Percentiles rank a stretch among this genome's conserved stretches.
These are phyloP conservation scores for Caenorhabditis angaria DNA, from an alignment of 2,888 invertebrate genomes.

Conservation along the genomic window DNA sequence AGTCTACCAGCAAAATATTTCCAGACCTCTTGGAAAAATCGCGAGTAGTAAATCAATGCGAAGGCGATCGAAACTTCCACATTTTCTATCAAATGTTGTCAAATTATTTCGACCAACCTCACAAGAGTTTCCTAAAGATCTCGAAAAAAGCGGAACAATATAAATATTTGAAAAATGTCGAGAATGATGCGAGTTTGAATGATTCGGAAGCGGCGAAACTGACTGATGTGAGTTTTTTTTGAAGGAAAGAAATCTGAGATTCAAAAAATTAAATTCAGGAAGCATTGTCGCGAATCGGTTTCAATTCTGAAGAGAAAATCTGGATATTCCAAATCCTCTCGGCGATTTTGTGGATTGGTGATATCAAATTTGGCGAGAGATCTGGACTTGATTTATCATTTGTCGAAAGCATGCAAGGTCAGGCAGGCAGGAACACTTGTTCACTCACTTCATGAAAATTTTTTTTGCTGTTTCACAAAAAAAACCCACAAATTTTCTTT, in stretches of 20 bases:
- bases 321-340: conserved; percentile 60
- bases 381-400: conserved; percentile 65
- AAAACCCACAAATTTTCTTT: background rate
- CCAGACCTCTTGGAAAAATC: conserved; percentile 74
- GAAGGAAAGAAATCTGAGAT: background rate
- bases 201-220: conserved; percentile 27
- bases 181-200: conserved; percentile 27
- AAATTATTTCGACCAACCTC: conserved; percentile 44
- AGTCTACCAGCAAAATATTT: too few relatives aligned
- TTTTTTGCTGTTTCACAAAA: background rate
- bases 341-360: conserved; percentile 66
- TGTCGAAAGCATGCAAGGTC: conserved; percentile 61
- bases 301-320: conserved; percentile 51
- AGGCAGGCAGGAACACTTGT: conserved; percentile 4
- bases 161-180: conserved; percentile 23
- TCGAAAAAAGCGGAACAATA: conserved; percentile 24
- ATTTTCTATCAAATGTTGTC: conserved; percentile 79
- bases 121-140: conserved; percentile 42
- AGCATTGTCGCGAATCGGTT: conserved; percentile 58
- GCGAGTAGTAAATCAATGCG: conserved; percentile 78
- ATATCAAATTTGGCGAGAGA: conserved; percentile 67
- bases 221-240: conserved; percentile 22
- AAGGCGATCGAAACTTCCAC: conserved; percentile 79
- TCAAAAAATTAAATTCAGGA: conserved; percentile 35
- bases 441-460: background rate